These are phyloP conservation scores for Xenops minutus DNA, from an alignment of 2,797 vertebrate species.

Conservation along the genomic window DNA sequence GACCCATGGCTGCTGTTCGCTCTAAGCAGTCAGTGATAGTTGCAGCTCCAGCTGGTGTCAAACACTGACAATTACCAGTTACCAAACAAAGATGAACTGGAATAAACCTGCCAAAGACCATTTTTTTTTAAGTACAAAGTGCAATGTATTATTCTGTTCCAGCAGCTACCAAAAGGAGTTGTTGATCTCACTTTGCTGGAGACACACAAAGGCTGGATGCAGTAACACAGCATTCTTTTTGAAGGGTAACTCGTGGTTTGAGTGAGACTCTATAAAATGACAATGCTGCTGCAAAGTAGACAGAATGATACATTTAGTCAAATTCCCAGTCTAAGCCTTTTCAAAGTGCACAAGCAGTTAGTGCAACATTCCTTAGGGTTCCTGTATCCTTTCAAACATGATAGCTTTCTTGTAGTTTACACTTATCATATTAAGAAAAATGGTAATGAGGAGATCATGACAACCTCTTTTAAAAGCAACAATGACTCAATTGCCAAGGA, in stretches of 20 bases:
- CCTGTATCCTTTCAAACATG: slow-evolving; percentile 57
- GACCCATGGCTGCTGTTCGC: background rate
- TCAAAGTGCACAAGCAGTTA: slow-evolving; percentile 29
- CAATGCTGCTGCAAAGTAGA: slow-evolving; percentile 23
- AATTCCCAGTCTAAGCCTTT: slow-evolving; percentile 49
- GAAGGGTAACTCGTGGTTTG: background rate
- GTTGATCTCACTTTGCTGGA: slow-evolving; percentile 36
- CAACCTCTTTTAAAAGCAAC: slow-evolving; percentile 65
- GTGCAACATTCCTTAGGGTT: slow-evolving; percentile 43
- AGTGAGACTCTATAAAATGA: slow-evolving; percentile 36
- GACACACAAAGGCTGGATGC: background rate
- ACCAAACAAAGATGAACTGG: slow-evolving; percentile 9
- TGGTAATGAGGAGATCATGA: slow-evolving; percentile 69
- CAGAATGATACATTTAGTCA: slow-evolving; percentile 31
- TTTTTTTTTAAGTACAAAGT: background rate
- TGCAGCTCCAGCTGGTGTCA: slow-evolving; percentile 43
- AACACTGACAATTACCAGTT: slow-evolving; percentile 52
- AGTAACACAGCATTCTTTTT: background rate
- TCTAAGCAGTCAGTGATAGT: background rate
- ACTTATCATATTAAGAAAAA: slow-evolving; percentile 73
- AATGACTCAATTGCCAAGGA: slow-evolving; percentile 47
- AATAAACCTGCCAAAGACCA: slow-evolving; percentile 31
- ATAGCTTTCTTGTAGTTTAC: slow-evolving; percentile 58
- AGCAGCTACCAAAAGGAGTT: slow-evolving; percentile 24
- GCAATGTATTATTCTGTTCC: background rate